Percentiles rank a stretch among this genome's conserved stretches.
Conservation (phyloP, 1,140 invertebrate genomes). For the Leptinotarsa lineolata region DNA sequence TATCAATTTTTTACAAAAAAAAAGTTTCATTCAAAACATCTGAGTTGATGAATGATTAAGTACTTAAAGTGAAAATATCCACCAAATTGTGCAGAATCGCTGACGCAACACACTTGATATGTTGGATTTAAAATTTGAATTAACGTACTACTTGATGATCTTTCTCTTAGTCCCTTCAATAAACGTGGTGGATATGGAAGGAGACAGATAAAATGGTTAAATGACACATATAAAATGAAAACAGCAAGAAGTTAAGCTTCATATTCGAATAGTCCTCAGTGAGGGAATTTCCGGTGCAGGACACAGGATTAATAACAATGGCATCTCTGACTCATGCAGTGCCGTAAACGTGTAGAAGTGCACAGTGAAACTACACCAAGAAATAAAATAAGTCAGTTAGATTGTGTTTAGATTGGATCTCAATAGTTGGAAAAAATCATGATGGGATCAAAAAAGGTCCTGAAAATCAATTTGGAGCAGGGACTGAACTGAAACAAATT, state of each 20-base stretch:
- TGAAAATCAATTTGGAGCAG: no score
- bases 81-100: slow-evolving; percentile 14
- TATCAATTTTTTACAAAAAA: no score
- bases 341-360: background rate
- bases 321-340: slow-evolving; percentile 5
- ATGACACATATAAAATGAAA: slow-evolving; percentile 6
- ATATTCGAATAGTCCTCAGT: slow-evolving; percentile 18
- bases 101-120: background rate
- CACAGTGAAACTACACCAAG: background rate
- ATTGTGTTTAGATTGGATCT: no score
- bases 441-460: no score
- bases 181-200: background rate
- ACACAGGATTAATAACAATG: slow-evolving; percentile 10
- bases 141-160: background rate
- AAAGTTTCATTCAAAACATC: no score
- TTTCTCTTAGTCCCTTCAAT: background rate
- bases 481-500: no score
- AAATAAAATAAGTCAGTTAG: background rate
- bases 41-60: no score
- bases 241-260: slow-evolving; percentile 20
- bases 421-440: no score
- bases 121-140: background rate
- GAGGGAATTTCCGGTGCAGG: slow-evolving; percentile 3
- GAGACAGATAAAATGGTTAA: background rate
- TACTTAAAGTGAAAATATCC: background rate